Conservation (phyloP, 2,113 vertebrate species). For the Mellivora capensis region DNA sequence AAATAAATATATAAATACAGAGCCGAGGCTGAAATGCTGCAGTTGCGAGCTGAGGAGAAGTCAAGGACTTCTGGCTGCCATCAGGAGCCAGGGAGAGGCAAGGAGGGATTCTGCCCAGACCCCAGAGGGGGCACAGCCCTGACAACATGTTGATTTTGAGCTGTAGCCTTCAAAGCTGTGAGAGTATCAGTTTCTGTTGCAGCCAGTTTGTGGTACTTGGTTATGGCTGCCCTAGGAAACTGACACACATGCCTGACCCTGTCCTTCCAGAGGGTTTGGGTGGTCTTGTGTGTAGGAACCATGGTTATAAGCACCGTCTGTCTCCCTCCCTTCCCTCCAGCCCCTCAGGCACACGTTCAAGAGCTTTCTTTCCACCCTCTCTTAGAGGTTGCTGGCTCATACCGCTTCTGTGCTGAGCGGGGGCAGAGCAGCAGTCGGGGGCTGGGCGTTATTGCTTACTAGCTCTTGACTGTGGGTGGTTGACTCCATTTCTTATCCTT, state of each 20-base stretch:
- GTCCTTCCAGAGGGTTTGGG: neutral
- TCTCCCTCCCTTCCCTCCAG: fast-evolving
- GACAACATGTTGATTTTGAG: neutral
- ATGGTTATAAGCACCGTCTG: neutral
- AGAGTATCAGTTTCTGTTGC: neutral
- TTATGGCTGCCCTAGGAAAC: neutral
- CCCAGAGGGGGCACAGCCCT: neutral
- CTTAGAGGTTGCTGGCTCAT: neutral
- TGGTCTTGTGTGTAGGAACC: neutral
- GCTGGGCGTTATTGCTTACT: neutral
- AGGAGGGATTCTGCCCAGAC: neutral
- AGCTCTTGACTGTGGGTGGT: neutral
- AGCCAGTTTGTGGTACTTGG: neutral
- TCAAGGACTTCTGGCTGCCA: neutral
- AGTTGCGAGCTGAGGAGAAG: neutral
- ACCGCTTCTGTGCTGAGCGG: fast-evolving
- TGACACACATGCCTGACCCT: neutral
- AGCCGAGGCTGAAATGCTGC: neutral
- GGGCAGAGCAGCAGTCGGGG: too few relatives aligned
- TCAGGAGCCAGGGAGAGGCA: neutral
- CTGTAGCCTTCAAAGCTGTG: neutral
- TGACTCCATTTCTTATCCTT: neutral
- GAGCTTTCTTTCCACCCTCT: neutral
- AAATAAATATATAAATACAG: too few relatives aligned
- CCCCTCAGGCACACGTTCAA: neutral